These are phyloP conservation scores for Drosophila sulfurigaster DNA, from an alignment of 1,140 invertebrate genomes.

Conservation along the genomic window DNA sequence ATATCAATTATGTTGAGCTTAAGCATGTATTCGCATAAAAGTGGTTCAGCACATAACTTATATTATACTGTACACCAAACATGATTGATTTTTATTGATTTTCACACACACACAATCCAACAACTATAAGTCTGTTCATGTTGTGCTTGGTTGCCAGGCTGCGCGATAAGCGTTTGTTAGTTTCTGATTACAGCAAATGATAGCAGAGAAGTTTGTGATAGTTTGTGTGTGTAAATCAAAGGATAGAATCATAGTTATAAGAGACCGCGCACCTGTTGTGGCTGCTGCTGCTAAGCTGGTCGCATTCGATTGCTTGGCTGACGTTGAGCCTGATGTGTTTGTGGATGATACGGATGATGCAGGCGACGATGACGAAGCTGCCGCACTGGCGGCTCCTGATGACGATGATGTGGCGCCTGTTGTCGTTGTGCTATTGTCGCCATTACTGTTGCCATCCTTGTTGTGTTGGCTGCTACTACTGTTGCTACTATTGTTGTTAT, in stretches of 20 bases:
- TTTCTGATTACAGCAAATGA: constrained; percentile 13
- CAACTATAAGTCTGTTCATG: not conserved
- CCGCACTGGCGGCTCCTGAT: constrained; percentile 15
- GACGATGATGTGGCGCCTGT: constrained; percentile 14
- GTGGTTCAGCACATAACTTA: no score
- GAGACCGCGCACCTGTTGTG: constrained; percentile 61
- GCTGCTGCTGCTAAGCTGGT: constrained; percentile 36
- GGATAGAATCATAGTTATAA: not conserved
- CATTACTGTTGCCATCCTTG: constrained; percentile 52
- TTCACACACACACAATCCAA: constrained; percentile 1
- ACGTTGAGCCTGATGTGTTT: constrained; percentile 28
- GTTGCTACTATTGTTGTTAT: constrained; percentile 38
- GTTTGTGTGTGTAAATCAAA: not conserved
- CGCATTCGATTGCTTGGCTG: constrained; percentile 50
- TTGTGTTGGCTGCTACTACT: constrained; percentile 36
- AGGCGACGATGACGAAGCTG: constrained; percentile 28
- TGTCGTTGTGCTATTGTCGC: constrained; percentile 37
- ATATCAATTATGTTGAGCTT: no score
- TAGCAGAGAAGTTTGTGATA: not conserved
- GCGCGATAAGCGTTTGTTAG: constrained; percentile 8
- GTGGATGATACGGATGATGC: constrained; percentile 38
- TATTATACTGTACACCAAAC: constrained; percentile 12
- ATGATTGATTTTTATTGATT: constrained; percentile 50
- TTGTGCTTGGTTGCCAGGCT: constrained; percentile 28
- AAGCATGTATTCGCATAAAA: no score